phyloP scores from a whole-genome alignment of 2,113 vertebrate genomes.

The Rhinoptilus africanus region DNA sequence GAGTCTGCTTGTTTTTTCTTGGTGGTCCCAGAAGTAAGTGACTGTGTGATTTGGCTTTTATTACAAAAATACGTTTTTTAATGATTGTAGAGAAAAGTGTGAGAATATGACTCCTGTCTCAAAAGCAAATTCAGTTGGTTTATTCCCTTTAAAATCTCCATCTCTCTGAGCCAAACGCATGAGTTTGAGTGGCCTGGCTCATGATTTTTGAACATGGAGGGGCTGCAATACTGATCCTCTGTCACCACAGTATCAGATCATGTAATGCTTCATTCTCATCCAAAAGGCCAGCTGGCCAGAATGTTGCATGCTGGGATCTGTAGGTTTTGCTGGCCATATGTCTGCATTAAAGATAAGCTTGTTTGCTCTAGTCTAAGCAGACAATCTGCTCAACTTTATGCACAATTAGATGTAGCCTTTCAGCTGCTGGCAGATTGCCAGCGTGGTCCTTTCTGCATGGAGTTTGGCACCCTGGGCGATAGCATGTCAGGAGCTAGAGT shows the following conservation, averaged over 20 bases:
- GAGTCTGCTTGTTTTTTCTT: neutral
- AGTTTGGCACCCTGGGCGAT: neutral
- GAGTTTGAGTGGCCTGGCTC: neutral
- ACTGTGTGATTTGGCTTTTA: neutral
- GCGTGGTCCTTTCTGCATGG: neutral
- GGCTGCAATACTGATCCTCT: neutral
- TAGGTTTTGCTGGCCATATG: slow-evolving; percentile 63
- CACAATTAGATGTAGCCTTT: slow-evolving; percentile 52
- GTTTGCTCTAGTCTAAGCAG: slow-evolving; percentile 51
- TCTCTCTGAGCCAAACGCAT: neutral
- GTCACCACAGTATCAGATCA: neutral
- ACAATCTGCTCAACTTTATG: slow-evolving; percentile 61
- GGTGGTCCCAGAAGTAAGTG: neutral
- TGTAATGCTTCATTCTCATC: slow-evolving; percentile 7
- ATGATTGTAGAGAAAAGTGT: neutral
- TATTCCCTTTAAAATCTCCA: neutral
- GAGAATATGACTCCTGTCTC: neutral
- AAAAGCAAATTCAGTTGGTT: neutral
- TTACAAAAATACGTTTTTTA: neutral
- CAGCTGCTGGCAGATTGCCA: slow-evolving; percentile 31
- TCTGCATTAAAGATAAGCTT: slow-evolving; percentile 62
- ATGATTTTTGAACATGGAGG: neutral
- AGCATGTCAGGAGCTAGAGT: neutral
- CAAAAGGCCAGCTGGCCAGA: slow-evolving; percentile 51
- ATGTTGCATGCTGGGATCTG: slow-evolving; percentile 33